Base-by-base conservation (phyloP, 2,888 invertebrate genomes). In the Oxyscelio sp. region DNA sequence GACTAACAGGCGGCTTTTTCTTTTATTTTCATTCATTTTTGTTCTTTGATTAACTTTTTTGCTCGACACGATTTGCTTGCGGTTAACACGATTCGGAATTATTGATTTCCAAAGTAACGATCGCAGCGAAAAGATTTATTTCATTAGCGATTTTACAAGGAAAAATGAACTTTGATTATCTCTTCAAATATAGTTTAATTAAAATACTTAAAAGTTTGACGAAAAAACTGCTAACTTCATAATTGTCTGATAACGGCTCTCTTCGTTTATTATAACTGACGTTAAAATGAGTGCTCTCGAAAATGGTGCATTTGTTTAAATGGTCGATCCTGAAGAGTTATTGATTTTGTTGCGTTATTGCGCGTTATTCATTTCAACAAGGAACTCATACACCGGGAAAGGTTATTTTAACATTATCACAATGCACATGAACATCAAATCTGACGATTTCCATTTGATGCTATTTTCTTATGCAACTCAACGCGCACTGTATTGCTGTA, bases 11-110 rank as follows among this genome's bases (percentile, higher is more conserved):
- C n/a, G 13, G 17, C n/a, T n/a, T 17, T 43, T 40, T 3, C 45
- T 74, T 65, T 71, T 52, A 59, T 84, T 52, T 63, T 68, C 40
- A 80, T 71, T 54, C 34, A 45, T 71, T 79, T 73, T 65, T 79
- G 15, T 58, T 22, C 40, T 40, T 54, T 65, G 54, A 71, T 79
- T 71, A 58, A 65, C 58, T 65, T 79, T 65, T 70, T 71, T 63
- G 19, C 50, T 54, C 58, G 50, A 58, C 22, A 34, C 61, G 17
- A 66, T 66, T 68, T 77, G 34, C 66, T 27, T 40, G 27, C 52
- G 48, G 50, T 77, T 68, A 66, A 68, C 58, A 24, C 34, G 34
- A 74, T 59, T 56, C 0, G 52, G 17, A 52, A 66, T 40, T 15
- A 21, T 50, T 27, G 17, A n/a, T 24, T 34, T 22, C 3, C 34